These are phyloP conservation scores for Sebastes kiyomatsui DNA, from an alignment of 2,797 vertebrate species.

Conservation along the genomic window DNA sequence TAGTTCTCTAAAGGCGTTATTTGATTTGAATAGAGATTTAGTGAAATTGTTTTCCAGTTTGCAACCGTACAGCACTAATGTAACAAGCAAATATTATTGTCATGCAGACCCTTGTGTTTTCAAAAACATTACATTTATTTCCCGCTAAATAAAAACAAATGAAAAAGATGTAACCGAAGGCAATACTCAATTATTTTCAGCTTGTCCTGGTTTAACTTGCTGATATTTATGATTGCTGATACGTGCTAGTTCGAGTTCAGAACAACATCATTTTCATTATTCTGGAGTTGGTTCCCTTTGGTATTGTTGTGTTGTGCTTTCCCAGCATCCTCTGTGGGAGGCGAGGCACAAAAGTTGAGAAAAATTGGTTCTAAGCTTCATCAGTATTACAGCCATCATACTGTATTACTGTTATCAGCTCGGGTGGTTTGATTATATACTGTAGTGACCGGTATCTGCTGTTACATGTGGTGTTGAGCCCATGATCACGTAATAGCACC, in stretches of 20 bases:
- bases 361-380: not conserved
- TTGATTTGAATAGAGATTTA: no score
- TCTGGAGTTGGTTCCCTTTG: not conserved
- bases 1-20: no score
- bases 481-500: not conserved
- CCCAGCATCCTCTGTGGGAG: not conserved
- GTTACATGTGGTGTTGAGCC: not conserved
- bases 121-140: not conserved
- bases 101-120: not conserved
- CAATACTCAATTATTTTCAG: not conserved
- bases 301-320: not conserved
- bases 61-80: not conserved
- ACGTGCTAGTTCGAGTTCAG: not conserved
- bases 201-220: not conserved
- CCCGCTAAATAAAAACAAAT: constrained; percentile 1
- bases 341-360: not conserved
- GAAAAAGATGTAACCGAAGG: not conserved
- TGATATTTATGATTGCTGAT: not conserved
- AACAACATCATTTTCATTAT: not conserved
- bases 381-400: not conserved
- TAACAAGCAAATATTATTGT: not conserved
- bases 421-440: not conserved
- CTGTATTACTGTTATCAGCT: not conserved
- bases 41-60: no score
- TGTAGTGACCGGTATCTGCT: not conserved